A percentile compares a stretch with the other conserved stretches of the same genome.
Conservation (phyloP, 2,113 vertebrate genomes). For the Heliornis fulica region DNA sequence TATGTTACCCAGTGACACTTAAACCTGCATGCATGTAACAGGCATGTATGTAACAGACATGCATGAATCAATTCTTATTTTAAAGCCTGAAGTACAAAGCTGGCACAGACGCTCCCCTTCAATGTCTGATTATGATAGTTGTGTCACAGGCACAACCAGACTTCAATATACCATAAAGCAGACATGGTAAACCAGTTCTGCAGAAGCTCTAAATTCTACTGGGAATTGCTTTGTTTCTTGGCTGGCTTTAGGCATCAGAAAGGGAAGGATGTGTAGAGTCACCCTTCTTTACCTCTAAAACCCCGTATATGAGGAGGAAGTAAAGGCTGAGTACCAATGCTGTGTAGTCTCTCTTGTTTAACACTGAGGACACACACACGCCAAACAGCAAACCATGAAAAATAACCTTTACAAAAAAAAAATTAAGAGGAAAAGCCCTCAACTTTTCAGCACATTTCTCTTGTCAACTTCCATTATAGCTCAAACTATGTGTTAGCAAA, state of each 20-base stretch:
- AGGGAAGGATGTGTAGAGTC: neutral
- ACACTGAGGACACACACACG: neutral
- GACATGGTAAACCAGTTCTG: neutral
- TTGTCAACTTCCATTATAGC: neutral
- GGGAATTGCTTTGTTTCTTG: neutral
- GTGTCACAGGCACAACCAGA: neutral
- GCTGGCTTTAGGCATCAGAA: neutral
- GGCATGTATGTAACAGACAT: neutral
- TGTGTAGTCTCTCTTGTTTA: neutral
- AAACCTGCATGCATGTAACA: neutral
- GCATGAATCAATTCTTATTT: neutral
- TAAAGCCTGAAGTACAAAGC: neutral
- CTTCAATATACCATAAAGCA: neutral
- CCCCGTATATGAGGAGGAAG: neutral
- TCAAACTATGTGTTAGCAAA: neutral
- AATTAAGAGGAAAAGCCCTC: neutral
- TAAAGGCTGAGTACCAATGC: neutral
- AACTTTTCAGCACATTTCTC: neutral
- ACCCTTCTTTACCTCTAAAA: neutral
- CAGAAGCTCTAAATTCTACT: neutral
- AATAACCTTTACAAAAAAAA: too few relatives aligned
- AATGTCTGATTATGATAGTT: neutral
- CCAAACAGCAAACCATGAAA: neutral
- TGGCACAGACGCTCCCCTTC: neutral
- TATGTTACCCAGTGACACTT: neutral